phyloP scores from a whole-genome alignment of 1,140 invertebrate genomes.

The Lordiphosa mommai region DNA sequence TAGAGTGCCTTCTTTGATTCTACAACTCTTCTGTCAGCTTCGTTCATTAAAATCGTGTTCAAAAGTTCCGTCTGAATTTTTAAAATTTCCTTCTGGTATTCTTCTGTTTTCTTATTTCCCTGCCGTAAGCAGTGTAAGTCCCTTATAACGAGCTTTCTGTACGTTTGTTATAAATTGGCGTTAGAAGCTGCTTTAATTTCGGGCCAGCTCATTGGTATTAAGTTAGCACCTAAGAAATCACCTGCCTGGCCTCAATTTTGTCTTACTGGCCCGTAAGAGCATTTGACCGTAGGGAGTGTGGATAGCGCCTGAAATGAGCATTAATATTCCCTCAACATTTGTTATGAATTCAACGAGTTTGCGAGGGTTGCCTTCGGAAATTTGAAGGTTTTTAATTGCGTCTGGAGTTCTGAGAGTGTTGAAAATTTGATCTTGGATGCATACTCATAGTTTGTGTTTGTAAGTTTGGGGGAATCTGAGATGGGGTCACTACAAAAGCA shows the following conservation, averaged over 20 bases:
- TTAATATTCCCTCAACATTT: neutral
- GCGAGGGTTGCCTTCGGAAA: neutral
- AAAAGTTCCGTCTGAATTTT: too few relatives aligned
- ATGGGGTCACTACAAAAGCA: neutral
- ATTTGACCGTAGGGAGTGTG: neutral
- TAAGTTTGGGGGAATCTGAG: neutral
- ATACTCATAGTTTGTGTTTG: neutral
- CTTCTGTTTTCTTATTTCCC: too few relatives aligned
- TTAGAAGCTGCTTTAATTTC: too few relatives aligned
- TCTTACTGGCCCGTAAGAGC: neutral
- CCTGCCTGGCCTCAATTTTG: neutral
- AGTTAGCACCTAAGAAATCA: neutral
- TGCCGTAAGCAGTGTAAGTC: too few relatives aligned
- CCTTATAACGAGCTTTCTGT: too few relatives aligned
- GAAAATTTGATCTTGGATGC: neutral
- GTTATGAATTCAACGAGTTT: neutral
- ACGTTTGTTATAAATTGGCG: too few relatives aligned
- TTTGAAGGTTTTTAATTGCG: neutral
- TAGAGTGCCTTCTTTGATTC: too few relatives aligned
- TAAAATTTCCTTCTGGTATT: too few relatives aligned
- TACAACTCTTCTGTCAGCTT: too few relatives aligned
- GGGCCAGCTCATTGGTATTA: too few relatives aligned
- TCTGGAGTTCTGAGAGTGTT: neutral
- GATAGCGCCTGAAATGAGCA: neutral
- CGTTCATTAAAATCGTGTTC: too few relatives aligned